Evolutionary conservation across 2,888 invertebrate species (phyloP), one percentile per base, ranked within the genome.

Genomic region (Leptopilina drosophilae): DNA sequence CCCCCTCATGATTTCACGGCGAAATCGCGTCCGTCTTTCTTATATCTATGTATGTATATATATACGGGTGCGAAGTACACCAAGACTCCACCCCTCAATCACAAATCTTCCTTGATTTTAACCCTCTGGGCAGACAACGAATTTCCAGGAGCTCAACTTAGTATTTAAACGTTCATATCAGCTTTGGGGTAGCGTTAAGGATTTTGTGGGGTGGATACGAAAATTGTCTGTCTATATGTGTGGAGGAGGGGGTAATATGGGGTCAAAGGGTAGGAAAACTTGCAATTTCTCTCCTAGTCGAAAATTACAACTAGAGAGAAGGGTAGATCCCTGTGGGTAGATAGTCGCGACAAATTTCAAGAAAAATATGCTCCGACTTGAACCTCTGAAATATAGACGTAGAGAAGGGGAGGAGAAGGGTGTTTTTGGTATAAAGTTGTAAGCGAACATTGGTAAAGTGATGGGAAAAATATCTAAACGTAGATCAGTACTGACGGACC

Each of bases 201-300:
- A 78, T 82, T 75, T 69, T 80, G 8, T 42, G 78, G 77, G 67
- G 76, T 15, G 75, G 77, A 49, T 49, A 49, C 49, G 49, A 49
- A 49, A 49, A 42, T 42, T 53, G 62, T 33, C 33, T 33, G 4
- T 33, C 80, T 82, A 20, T 20, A 20, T 20, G 20, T 20, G 20
- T 20, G 20, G 20, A 1, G 85, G 77, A 78, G 77, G 64, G 65
- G 64, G 66, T 69, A 49, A 86, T n/a, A 42, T 8, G 49, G 69
- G 73, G 33, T 73, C 56, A 56, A 84, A 85, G 86, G 83, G 85
- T 84, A 82, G 84, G 82, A 85, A 88, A 90, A 88, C 89, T 86
- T 94, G 93, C 91, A 94, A 93, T 83, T 94, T 92, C 90, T 94
- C 90, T 94, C 87, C 8, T 84, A 80, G 84, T 83, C 82, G 84